These are phyloP conservation scores for Erebia palarica DNA, from an alignment of 2,888 invertebrate genomes.

Conservation along the genomic window DNA sequence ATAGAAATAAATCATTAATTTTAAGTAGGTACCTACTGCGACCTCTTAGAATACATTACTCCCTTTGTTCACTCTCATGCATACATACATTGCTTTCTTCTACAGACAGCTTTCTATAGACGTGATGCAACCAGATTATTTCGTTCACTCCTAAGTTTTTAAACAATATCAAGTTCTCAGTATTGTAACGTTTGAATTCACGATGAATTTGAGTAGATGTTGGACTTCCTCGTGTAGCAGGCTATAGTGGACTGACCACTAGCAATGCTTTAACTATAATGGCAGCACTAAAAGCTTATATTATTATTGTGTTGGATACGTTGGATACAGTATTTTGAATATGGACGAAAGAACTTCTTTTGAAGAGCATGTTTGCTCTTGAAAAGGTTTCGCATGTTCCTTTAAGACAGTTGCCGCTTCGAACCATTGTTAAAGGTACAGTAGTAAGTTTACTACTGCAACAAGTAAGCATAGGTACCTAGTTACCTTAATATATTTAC, in stretches of 20 bases:
- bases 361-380: neutral
- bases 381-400: neutral
- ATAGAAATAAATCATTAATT: conserved; percentile 1
- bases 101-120: conserved; percentile 13
- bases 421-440: no score
- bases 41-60: conserved; percentile 17
- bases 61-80: conserved; percentile 15
- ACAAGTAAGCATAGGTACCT: no score
- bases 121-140: conserved; percentile 25
- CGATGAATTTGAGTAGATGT: conserved; percentile 27
- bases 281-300: no score
- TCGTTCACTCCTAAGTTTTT: conserved; percentile 26
- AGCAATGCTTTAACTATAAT: no score
- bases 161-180: conserved; percentile 34
- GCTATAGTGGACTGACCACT: no score
- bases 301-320: neutral
- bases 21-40: neutral
- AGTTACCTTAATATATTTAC: no score
- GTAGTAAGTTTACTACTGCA: no score
- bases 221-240: conserved; percentile 19
- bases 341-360: no score
- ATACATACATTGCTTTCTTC: conserved; percentile 14
- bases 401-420: no score
- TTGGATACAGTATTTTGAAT: no score
- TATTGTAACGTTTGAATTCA: conserved; percentile 16